Conservation (phyloP, 2,113 vertebrate genomes). For the Oryzias javanicus region DNA sequence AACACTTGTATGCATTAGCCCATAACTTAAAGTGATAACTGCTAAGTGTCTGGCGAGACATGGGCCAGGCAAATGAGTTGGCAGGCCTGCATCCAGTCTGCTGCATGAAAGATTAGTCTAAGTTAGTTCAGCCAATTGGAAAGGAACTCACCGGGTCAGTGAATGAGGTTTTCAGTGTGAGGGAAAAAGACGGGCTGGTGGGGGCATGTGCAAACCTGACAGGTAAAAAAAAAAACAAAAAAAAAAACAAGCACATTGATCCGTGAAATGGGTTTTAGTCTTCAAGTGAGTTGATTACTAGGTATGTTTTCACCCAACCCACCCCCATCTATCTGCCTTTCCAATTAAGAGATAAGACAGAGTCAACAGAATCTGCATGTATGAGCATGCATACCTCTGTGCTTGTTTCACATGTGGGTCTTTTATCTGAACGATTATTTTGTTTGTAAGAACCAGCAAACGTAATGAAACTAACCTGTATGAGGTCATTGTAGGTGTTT, state of each 20-base stretch:
- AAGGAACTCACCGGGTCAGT: conserved; percentile 26
- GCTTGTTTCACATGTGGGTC: conserved; percentile 15
- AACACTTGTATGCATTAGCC: not conserved
- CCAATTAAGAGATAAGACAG: conserved; percentile 81
- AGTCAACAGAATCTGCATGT: conserved; percentile 57
- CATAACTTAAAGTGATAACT: not conserved
- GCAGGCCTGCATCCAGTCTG: conserved; percentile 5
- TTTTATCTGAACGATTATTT: not conserved
- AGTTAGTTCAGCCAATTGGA: conserved; percentile 41
- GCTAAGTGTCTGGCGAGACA: conserved; percentile 11
- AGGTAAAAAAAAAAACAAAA: conserved; percentile 49
- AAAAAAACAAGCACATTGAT: conserved; percentile 71
- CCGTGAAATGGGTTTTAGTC: conserved; percentile 81
- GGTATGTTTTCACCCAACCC: conserved; percentile 71
- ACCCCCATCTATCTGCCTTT: conserved; percentile 70
- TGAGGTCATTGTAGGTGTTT: not conserved
- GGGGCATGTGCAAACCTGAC: conserved; percentile 53
- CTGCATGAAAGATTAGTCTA: conserved; percentile 26
- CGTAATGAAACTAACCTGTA: conserved; percentile 4
- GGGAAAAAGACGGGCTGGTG: conserved; percentile 51
- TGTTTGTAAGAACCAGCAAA: not conserved
- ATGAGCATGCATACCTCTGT: conserved; percentile 10
- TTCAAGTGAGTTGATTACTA: conserved; percentile 76
- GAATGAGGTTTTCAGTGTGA: conserved; percentile 39
- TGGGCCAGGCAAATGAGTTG: conserved; percentile 11